Base-by-base conservation (phyloP, 1,140 invertebrate species). In the Antheraea pernyi region DNA sequence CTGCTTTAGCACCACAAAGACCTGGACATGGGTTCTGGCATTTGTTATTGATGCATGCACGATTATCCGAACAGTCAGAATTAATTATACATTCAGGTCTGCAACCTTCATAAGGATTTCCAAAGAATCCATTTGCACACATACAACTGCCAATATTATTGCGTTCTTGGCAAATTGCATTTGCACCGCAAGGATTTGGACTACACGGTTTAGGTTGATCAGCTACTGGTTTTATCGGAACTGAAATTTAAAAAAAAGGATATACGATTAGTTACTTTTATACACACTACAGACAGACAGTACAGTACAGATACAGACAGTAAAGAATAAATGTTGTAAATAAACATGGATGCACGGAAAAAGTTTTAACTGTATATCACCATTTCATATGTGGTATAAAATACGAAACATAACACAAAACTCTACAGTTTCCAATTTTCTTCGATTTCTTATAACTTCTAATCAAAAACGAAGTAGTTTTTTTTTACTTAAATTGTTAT, bases 11-110 rank as follows among this genome's bases (percentile, higher is more conserved):
- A 58, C 95, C 96, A 85, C 96, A 97, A 37, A 94, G 94, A 37
- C 96, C 95, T 10, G 94, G 94, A 81, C 97, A 97, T 37, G 96
- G 96, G 91, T 97, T 95, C 76, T 93, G 92, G 80, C 97, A 97
- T 89, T 96, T 96, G 65, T 95, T 95, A 73, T 95, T 95, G 7
- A 96, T 92, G 76, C 96, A 97, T 11, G 95, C 95, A 69, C 93
- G 93, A 79, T 95, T 94, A 58, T 94, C 93, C 36, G 95, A 82
- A 82, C 96, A 97, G 78, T 97, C 96, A 0, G 95, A 94, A 84
- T 95, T 96, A 0, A 96, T 79, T 1, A 95, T 85, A 86, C 96
- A 97, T 92, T 97, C 96, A 3, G 96, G 96, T 71, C 95, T 92
- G 76, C 96, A 96, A 16, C 95, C 94, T 78, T 95, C 94, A 78